Evolutionary conservation across 1,140 invertebrate genomes (phyloP).

Genomic region (Heterodera schachtii): DNA sequence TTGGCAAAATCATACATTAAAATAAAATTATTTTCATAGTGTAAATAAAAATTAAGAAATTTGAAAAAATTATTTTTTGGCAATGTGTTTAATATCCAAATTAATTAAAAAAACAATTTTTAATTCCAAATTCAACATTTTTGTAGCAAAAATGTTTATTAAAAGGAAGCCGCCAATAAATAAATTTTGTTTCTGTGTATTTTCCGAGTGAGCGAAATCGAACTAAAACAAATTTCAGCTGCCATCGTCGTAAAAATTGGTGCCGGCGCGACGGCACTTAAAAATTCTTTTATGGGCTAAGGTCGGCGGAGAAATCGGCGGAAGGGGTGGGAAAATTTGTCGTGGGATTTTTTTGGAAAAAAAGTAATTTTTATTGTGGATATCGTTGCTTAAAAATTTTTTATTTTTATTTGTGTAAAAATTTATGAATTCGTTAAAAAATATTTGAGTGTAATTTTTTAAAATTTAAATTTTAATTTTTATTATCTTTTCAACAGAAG

Average conservation of each 20-base stretch:
- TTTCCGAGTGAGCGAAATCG: neutral
- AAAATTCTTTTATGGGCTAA: neutral
- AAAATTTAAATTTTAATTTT: too few relatives aligned
- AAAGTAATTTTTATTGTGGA: too few relatives aligned
- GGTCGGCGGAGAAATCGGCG: neutral
- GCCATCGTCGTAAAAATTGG: neutral
- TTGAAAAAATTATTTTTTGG: neutral
- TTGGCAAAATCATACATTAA: too few relatives aligned
- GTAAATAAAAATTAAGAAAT: too few relatives aligned
- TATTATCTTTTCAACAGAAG: too few relatives aligned
- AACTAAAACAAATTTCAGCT: constrained; percentile 1
- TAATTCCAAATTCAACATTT: neutral
- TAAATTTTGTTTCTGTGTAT: neutral
- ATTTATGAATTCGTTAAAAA: too few relatives aligned
- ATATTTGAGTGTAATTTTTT: too few relatives aligned
- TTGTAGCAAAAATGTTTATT: neutral
- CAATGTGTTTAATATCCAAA: neutral
- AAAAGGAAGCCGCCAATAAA: neutral
- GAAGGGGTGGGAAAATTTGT: too few relatives aligned
- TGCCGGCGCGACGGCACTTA: neutral
- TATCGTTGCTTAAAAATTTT: too few relatives aligned
- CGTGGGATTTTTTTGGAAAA: too few relatives aligned
- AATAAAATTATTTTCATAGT: too few relatives aligned
- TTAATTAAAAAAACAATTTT: neutral
- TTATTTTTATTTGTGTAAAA: too few relatives aligned